A percentile compares a stretch with the other conserved stretches of the same genome.
Evolutionary conservation across 2,797 vertebrate genomes (phyloP).

Genomic region (Notolepis coatsorum): DNA sequence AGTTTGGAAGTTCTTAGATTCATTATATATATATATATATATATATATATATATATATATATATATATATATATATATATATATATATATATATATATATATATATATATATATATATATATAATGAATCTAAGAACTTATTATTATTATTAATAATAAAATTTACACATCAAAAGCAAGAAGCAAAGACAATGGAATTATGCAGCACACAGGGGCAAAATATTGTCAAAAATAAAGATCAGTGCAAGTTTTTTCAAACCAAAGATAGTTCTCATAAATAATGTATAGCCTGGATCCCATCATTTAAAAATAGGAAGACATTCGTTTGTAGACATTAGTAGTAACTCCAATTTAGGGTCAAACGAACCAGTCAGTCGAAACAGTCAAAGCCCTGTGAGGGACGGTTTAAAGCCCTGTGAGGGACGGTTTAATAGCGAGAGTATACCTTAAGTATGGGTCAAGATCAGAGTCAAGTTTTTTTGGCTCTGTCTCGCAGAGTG

Average conservation of each 20-base stretch:
- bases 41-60: no score
- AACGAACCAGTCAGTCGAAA: conserved; percentile 65
- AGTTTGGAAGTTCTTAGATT: no score
- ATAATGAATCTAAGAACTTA: no score
- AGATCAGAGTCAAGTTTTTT: conserved; percentile 85
- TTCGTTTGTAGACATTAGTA: not conserved
- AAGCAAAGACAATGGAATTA: no score
- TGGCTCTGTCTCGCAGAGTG: conserved; percentile 86
- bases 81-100: no score
- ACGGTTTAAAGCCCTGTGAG: conserved; percentile 70
- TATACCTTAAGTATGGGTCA: conserved; percentile 83
- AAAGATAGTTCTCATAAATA: not conserved
- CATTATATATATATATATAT: no score
- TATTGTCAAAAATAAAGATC: not conserved
- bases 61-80: no score
- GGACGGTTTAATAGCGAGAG: conserved; percentile 68
- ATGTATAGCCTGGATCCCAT: conserved; percentile 6
- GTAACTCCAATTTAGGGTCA: conserved; percentile 53
- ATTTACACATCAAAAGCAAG: no score
- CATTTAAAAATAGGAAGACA: conserved; percentile 19
- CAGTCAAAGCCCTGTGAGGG: conserved; percentile 61
- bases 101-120: no score
- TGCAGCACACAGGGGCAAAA: not conserved
- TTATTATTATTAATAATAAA: no score
- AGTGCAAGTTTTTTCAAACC: not conserved